Evolutionary conservation across 2,113 vertebrate genomes (phyloP), one percentile per base, ranked within the genome.

Genomic region (Pipa parva): DNA sequence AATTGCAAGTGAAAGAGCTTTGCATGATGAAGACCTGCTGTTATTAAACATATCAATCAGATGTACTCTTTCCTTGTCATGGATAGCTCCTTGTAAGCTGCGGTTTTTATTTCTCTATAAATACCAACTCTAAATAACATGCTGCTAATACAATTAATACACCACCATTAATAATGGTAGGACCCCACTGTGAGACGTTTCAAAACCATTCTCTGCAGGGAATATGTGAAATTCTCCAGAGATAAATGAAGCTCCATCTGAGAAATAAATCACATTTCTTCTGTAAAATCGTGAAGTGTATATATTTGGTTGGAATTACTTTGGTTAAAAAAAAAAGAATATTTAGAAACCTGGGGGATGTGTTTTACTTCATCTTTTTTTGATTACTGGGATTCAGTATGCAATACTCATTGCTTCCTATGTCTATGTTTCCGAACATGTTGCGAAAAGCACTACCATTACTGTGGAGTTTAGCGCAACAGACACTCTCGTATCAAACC

Each of bases 41-140:
- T 69, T 69, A 69, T 69, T 69, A 69, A 69, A 50, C 48, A 36
- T 60, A 69, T 69, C 65, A 69, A 69, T 69, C 56, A 69, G 57
- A 52, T 17, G 17, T 17, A 59, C 48, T 33, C 65, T 60, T 31
- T 20, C 18, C 46, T 48, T 69, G 65, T 52, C 57, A 52, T 21
- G n/a, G 55, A 68, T 37, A 26, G 42, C 64, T 48, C 45, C 7
- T 33, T 37, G 50, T 42, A 50, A 60, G 55, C 65, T 60, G 50
- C 65, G 25, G n/a, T 42, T 60, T 69, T 69, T 69, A 69, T 69
- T 60, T 36, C 65, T 15, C 58, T 60, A 69, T 69, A 69, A 69
- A 69, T 60, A 60, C 65, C 57, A 69, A 51, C 49, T 39, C 65
- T 57, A 69, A 69, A 69, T 69, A 69, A 60, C 65, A 69, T 25